These are phyloP conservation scores for Carlito syrichta DNA, from an alignment of 2,113 vertebrate genomes.

Conservation along the genomic window DNA sequence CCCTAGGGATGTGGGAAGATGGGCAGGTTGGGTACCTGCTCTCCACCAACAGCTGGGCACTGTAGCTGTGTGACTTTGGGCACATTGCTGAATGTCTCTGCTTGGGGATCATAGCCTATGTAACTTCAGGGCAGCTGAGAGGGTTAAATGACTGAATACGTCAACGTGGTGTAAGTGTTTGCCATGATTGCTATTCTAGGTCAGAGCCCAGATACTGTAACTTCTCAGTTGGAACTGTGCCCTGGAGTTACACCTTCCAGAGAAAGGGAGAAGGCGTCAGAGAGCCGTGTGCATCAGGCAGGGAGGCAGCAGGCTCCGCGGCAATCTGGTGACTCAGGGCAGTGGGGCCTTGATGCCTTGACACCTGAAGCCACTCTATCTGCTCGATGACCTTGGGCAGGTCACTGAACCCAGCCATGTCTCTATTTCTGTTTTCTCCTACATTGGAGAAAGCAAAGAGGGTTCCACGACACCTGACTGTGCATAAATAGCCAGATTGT, in stretches of 20 bases:
- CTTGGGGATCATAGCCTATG: background rate
- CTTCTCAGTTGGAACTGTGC: background rate
- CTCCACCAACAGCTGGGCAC: background rate
- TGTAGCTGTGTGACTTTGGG: background rate
- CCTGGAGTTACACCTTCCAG: rapidly evolving
- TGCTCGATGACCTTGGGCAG: background rate
- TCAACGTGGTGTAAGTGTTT: background rate
- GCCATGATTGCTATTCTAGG: background rate
- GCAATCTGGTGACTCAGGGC: background rate
- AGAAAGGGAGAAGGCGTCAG: background rate
- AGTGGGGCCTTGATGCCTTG: background rate
- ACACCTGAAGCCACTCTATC: background rate
- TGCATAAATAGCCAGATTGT: background rate
- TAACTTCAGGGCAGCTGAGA: background rate
- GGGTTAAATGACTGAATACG: too few species aligned
- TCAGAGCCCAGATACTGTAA: background rate
- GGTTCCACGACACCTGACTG: background rate
- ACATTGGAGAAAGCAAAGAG: background rate
- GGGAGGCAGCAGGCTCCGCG: background rate
- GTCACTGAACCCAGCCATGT: background rate
- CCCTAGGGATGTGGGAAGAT: background rate
- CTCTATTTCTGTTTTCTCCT: background rate
- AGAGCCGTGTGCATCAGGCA: rapidly evolving
- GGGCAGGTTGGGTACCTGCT: background rate
- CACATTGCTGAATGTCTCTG: background rate